These are phyloP conservation scores for Callionymus lyra DNA, from an alignment of 2,113 vertebrate genomes.

Conservation along the genomic window DNA sequence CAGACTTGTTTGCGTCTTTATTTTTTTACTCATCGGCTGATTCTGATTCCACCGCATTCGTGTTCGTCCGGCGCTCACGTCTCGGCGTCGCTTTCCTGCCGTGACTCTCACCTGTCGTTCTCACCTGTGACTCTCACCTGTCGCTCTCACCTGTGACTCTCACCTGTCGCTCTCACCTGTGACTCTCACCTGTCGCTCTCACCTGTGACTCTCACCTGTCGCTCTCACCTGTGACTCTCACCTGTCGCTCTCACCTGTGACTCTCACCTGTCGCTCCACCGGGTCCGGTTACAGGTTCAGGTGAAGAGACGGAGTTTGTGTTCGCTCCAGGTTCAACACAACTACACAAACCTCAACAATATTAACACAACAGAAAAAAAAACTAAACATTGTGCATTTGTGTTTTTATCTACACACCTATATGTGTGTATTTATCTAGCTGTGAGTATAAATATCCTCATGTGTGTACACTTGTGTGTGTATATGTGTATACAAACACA, in stretches of 20 bases:
- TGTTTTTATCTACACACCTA: too few relatives aligned
- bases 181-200: slow-evolving; percentile 10
- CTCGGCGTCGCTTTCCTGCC: slow-evolving; percentile 7
- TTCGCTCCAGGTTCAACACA: too few relatives aligned
- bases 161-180: too few relatives aligned
- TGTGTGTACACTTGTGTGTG: too few relatives aligned
- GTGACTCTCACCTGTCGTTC: background rate
- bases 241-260: slow-evolving; percentile 9
- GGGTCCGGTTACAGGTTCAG: slow-evolving; percentile 42
- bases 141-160: slow-evolving; percentile 5
- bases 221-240: background rate
- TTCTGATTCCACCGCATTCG: slow-evolving; percentile 13
- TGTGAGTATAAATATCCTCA: too few relatives aligned
- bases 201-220: background rate
- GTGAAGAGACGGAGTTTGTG: background rate
- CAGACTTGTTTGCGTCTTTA: slow-evolving; percentile 1
- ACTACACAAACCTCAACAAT: too few relatives aligned
- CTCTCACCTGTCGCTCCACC: background rate
- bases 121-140: too few relatives aligned
- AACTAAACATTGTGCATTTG: too few relatives aligned
- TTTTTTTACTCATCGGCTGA: slow-evolving; percentile 16
- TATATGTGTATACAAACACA: too few relatives aligned
- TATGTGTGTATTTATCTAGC: too few relatives aligned
- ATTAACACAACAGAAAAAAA: too few relatives aligned
- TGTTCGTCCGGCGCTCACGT: too few relatives aligned